Evolutionary conservation across 30 jellyfish, hydroid and myxozoan genomes (phyloP), one percentile per base, ranked within the genome.

Genomic region (Aurelia sp.): DNA sequence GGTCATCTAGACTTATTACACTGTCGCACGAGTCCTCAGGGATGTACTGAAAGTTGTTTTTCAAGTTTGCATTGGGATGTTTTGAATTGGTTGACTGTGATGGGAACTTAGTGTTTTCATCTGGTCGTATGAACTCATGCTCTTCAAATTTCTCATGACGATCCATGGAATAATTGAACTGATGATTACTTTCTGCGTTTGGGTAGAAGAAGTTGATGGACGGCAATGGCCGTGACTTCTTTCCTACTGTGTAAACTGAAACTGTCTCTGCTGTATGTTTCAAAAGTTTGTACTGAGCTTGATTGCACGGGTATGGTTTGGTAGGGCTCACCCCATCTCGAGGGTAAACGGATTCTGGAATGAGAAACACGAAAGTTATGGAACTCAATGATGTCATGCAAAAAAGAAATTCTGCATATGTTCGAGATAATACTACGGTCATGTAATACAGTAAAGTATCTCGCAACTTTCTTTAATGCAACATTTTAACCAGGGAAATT

Each of bases 11-110:
- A 48, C 89, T 76, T 15, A 77, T 27, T 21, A 86, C 59, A 66
- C 96, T 86, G 86, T 86, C 96, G 66, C 96, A 86, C 21, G 96
- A 86, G 27, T 86, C 96, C 75, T 86, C 96, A 23, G 96, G 96
- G 0, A 73, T 50, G 93, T 74, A 84, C 13, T 75, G 87, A 27
- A 84, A 84, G 77, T 74, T 63, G 37, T 27, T 63, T 52, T 78
- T 31, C 48, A 74, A 19, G 81, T 21, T 63, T 20, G 30, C 61
- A 63, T 41, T 41, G 82, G 82, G 50, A 44, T 63, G 31, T 22
- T 71, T 71, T 47, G 69, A n/a, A 59, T 53, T 74, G 61, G 23
- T 51, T 15, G 15, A 44, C 55, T 44, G 55, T 44, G 55, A 44
- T 44, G 90, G 90, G 79, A 82, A 55, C 47, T 33, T 71, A 11